phyloP scores from a whole-genome alignment of 1,140 invertebrate species.

The Hyphantria cunea region DNA sequence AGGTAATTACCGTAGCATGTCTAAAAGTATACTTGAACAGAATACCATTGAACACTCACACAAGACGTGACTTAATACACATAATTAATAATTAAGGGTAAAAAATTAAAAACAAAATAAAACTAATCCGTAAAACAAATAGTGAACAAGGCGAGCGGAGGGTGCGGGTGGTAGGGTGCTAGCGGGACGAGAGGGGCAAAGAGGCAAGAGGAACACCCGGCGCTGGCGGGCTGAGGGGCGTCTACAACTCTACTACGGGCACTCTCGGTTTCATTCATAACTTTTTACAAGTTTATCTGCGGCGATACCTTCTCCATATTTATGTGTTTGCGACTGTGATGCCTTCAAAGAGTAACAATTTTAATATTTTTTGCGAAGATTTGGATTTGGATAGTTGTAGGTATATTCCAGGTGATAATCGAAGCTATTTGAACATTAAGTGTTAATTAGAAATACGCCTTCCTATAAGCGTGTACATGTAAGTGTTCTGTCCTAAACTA shows the following conservation, averaged over 20 bases:
- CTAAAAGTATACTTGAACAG: too few species aligned
- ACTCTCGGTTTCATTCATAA: slow-evolving; percentile 81
- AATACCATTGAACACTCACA: too few species aligned
- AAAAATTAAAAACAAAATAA: slow-evolving; percentile 73
- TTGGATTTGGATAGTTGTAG: background rate
- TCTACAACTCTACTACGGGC: slow-evolving; percentile 77
- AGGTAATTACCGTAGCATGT: too few species aligned
- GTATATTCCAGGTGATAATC: background rate
- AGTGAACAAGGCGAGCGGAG: slow-evolving; percentile 38
- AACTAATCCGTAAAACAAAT: slow-evolving; percentile 78
- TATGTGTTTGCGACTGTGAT: slow-evolving; percentile 75
- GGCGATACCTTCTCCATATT: slow-evolving; percentile 80
- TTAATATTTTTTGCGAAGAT: background rate
- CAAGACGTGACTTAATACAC: too few species aligned
- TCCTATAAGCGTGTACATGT: too few species aligned
- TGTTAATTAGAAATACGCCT: background rate
- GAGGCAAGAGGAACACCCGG: slow-evolving; percentile 4
- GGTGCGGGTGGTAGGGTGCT: slow-evolving; percentile 25
- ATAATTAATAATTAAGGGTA: slow-evolving; percentile 56
- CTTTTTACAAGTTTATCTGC: slow-evolving; percentile 81
- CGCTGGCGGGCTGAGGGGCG: slow-evolving; percentile 36
- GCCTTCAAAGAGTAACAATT: slow-evolving; percentile 55
- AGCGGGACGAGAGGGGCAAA: slow-evolving; percentile 20
- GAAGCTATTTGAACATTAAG: too few species aligned
- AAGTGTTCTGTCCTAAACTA: too few species aligned